A percentile compares a stretch with the other conserved stretches of the same genome.
These are phyloP conservation scores for Cyphomyrus discorhynchus DNA, from an alignment of 2,113 vertebrate genomes.

Conservation along the genomic window DNA sequence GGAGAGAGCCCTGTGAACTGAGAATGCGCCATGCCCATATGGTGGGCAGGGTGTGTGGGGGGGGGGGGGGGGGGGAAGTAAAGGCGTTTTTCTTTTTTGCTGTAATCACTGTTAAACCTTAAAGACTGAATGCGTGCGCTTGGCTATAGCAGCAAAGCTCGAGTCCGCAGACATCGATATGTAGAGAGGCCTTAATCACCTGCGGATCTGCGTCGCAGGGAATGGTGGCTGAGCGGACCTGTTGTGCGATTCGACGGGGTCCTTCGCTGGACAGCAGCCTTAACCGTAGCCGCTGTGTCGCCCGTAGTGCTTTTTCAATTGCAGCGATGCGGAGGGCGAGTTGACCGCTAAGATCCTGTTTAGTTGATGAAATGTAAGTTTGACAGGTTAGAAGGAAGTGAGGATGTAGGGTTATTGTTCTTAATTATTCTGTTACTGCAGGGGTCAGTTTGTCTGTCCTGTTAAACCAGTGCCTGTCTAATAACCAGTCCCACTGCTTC, in stretches of 20 bases:
- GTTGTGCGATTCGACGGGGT: background rate
- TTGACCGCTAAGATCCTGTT: background rate
- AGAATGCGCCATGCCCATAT: background rate
- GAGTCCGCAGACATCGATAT: background rate
- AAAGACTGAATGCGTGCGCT: background rate
- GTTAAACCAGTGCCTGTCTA: background rate
- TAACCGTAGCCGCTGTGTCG: background rate
- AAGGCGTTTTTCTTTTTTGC: background rate
- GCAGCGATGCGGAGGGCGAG: background rate
- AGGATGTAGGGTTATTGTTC: background rate
- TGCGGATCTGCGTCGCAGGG: background rate
- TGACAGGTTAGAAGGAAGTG: background rate
- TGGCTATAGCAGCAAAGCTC: background rate
- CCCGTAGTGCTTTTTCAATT: background rate
- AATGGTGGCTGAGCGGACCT: background rate
- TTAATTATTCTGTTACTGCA: background rate
- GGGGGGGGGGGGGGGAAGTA: background rate
- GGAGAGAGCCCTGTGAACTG: background rate
- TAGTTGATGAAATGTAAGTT: background rate
- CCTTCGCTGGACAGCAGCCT: background rate
- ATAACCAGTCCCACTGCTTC: background rate
- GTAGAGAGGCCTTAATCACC: background rate
- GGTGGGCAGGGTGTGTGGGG: background rate
- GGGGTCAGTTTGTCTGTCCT: background rate
- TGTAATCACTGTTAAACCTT: conserved; percentile 4